phyloP scores from a whole-genome alignment of 64 coral and sea anemone species.

The Pachyseris speciosa region DNA sequence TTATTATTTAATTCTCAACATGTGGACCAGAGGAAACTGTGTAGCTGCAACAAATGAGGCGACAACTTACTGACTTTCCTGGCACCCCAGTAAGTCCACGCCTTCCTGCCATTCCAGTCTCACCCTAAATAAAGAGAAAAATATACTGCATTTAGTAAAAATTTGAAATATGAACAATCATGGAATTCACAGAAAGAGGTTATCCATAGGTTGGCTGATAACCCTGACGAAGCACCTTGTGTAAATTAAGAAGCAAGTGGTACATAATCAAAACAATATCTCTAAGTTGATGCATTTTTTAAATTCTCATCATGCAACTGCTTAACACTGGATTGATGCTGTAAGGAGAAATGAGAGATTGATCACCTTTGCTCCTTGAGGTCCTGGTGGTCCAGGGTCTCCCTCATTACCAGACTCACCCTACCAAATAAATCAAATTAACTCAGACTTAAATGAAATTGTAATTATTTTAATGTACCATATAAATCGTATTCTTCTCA shows the following conservation, averaged over 20 bases:
- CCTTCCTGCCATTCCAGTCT: slow-evolving; percentile 24
- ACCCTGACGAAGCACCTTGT: too few relatives aligned
- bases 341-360: neutral
- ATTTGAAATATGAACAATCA: too few relatives aligned
- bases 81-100: slow-evolving; percentile 27
- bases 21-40: too few relatives aligned
- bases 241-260: neutral
- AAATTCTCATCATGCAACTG: neutral
- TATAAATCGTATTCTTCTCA: too few relatives aligned
- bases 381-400: neutral
- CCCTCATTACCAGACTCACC: slow-evolving; percentile 12
- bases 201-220: too few relatives aligned
- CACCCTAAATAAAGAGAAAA: neutral
- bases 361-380: slow-evolving; percentile 28
- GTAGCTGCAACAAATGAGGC: neutral
- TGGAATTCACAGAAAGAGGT: too few relatives aligned
- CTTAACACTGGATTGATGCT: neutral
- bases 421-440: neutral
- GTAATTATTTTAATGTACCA: too few relatives aligned
- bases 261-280: neutral
- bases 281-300: neutral
- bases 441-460: too few relatives aligned
- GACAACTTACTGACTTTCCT: neutral
- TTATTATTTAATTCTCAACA: too few relatives aligned
- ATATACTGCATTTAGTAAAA: neutral